phyloP scores from a whole-genome alignment of 2,113 vertebrate genomes.

The Chaetorhynchus papuensis region DNA sequence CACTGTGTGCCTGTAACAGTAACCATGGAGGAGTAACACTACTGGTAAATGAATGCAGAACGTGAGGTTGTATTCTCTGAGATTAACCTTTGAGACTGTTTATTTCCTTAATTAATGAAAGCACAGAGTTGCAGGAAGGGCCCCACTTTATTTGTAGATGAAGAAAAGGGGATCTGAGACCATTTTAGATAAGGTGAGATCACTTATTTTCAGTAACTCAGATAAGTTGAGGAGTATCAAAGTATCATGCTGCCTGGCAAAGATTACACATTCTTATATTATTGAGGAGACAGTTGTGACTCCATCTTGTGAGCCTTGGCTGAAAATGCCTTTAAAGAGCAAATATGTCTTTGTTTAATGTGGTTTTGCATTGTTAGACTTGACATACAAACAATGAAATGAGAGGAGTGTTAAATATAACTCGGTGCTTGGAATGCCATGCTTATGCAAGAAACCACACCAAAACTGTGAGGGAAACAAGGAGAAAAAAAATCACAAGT shows the following conservation, averaged over 20 bases:
- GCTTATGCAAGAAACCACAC: slow-evolving; percentile 43
- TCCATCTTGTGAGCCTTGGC: not conserved
- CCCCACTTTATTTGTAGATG: not conserved
- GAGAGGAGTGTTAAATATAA: slow-evolving; percentile 44
- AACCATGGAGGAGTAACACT: not conserved
- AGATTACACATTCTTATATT: not conserved
- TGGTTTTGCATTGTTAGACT: slow-evolving; percentile 41
- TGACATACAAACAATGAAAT: slow-evolving; percentile 16
- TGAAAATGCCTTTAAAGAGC: slow-evolving; percentile 18
- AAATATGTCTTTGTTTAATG: not conserved
- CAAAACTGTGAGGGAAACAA: not conserved
- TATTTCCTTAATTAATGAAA: not conserved
- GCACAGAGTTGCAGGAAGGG: not conserved
- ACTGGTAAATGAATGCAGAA: not conserved
- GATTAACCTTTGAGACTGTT: not conserved
- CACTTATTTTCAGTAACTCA: not conserved
- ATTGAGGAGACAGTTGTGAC: not conserved
- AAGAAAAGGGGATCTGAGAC: not conserved
- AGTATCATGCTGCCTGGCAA: not conserved
- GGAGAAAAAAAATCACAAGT: not conserved
- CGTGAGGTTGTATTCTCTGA: not conserved
- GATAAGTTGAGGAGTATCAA: not conserved
- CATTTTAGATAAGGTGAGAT: not conserved
- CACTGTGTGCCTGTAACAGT: not conserved
- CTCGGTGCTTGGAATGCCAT: not conserved